phyloP scores from a whole-genome alignment of 2,888 invertebrate species.

The Diaphora mendica region DNA sequence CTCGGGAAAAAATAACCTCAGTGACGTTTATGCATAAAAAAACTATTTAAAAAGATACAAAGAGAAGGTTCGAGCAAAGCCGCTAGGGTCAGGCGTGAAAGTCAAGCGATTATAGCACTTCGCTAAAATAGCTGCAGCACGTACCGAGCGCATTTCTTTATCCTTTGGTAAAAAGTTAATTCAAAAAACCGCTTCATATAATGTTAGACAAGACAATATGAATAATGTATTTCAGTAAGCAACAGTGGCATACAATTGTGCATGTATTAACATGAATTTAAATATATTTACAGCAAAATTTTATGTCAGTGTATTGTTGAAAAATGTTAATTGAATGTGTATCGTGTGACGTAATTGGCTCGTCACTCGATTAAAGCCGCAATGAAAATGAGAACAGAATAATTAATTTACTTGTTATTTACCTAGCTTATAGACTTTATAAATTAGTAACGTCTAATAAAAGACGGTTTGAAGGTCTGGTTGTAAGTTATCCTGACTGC shows the following conservation, averaged over 20 bases:
- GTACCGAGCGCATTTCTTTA: not conserved
- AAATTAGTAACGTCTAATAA: too few relatives aligned
- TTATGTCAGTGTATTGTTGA: constrained; percentile 16
- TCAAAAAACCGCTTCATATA: constrained; percentile 37
- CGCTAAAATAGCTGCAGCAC: not conserved
- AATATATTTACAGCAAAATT: constrained; percentile 41
- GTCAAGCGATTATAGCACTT: not conserved
- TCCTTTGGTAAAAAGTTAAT: constrained; percentile 19
- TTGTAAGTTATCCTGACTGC: not conserved
- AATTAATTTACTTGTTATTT: not conserved
- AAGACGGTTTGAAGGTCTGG: too few relatives aligned
- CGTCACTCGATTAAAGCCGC: constrained; percentile 14
- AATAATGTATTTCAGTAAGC: constrained; percentile 53
- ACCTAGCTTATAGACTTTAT: not conserved
- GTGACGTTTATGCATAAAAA: not conserved
- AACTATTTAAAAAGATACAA: not conserved
- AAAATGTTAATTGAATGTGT: constrained; percentile 20
- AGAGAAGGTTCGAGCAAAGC: not conserved
- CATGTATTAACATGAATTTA: constrained; percentile 56
- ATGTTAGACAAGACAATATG: constrained; percentile 43
- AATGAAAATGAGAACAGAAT: not conserved
- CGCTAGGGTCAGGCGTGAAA: not conserved
- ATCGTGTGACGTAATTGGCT: not conserved
- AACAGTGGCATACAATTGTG: constrained; percentile 48
- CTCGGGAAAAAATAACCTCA: too few relatives aligned